A percentile compares a stretch with the other conserved stretches of the same genome.
phyloP scores from a whole-genome alignment of 2,888 invertebrate genomes.

The Heteropelma amictum region DNA sequence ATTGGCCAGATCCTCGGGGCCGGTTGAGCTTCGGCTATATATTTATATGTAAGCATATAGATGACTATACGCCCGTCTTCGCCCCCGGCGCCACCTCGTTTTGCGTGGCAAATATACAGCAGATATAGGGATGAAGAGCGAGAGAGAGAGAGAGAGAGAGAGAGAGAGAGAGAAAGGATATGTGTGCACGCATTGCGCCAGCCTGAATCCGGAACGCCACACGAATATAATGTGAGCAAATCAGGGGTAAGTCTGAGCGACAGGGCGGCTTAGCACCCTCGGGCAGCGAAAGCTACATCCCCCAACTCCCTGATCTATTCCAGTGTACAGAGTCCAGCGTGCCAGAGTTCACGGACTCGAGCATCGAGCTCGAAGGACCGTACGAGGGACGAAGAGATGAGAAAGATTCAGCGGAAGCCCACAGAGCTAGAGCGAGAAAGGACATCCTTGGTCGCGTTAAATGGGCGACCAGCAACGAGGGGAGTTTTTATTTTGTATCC shows the following conservation, averaged over 20 bases:
- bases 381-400: neutral
- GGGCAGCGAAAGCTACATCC: slow-evolving; percentile 54
- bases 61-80: slow-evolving; percentile 29
- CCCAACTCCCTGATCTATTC: slow-evolving; percentile 21
- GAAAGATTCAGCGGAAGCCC: no score
- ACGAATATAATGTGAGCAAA: slow-evolving; percentile 62
- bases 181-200: slow-evolving; percentile 3
- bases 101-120: slow-evolving; percentile 24
- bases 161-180: slow-evolving; percentile 25
- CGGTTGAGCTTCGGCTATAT: slow-evolving; percentile 45
- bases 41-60: neutral
- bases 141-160: slow-evolving; percentile 26
- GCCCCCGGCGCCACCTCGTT: slow-evolving; percentile 50
- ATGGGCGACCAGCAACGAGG: slow-evolving; percentile 51
- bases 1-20: slow-evolving; percentile 58
- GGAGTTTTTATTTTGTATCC: slow-evolving; percentile 20
- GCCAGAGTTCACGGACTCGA: slow-evolving; percentile 15
- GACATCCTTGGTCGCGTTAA: slow-evolving; percentile 54
- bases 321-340: slow-evolving; percentile 34
- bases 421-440: slow-evolving; percentile 13
- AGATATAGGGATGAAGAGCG: slow-evolving; percentile 18
- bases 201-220: slow-evolving; percentile 52
- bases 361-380: neutral
- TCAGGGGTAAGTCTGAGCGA: slow-evolving; percentile 69
- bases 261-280: slow-evolving; percentile 69